Percentiles rank a stretch among this genome's conserved stretches.
Evolutionary conservation across 2,797 vertebrate genomes (phyloP).

Genomic region (Tadarida brasiliensis): DNA sequence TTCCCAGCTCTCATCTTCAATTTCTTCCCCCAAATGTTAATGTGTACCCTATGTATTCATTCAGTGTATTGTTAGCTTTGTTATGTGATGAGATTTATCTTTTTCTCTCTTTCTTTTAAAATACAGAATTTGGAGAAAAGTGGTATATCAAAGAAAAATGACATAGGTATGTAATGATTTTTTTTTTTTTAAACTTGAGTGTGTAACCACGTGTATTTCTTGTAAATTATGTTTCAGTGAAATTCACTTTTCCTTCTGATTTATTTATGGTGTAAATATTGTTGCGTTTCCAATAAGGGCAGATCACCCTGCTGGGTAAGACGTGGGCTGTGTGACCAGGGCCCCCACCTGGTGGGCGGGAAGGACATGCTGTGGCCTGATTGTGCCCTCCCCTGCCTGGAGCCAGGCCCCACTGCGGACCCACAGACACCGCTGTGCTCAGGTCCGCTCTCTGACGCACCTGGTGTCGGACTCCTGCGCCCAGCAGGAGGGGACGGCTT

Average conservation of each 20-base stretch:
- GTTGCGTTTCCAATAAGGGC: background rate
- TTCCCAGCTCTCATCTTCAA: background rate
- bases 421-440: fast-evolving
- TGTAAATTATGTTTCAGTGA: background rate
- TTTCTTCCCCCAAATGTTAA: background rate
- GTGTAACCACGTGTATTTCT: background rate
- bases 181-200: background rate
- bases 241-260: background rate
- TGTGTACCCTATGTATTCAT: background rate
- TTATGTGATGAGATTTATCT: background rate
- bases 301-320: background rate
- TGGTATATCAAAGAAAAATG: constrained; percentile 72
- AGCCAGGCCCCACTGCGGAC: background rate
- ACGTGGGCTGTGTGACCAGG: background rate
- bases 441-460: background rate
- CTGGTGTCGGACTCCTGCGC: background rate
- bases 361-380: background rate
- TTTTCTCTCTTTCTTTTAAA: constrained; percentile 74
- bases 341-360: background rate
- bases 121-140: constrained; percentile 84
- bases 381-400: background rate
- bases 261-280: constrained; percentile 7
- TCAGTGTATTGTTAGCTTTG: background rate
- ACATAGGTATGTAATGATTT: constrained; percentile 84
- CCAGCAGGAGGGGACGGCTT: background rate